Conservation (phyloP, 2,797 vertebrate species). For the Siniperca undulata region DNA sequence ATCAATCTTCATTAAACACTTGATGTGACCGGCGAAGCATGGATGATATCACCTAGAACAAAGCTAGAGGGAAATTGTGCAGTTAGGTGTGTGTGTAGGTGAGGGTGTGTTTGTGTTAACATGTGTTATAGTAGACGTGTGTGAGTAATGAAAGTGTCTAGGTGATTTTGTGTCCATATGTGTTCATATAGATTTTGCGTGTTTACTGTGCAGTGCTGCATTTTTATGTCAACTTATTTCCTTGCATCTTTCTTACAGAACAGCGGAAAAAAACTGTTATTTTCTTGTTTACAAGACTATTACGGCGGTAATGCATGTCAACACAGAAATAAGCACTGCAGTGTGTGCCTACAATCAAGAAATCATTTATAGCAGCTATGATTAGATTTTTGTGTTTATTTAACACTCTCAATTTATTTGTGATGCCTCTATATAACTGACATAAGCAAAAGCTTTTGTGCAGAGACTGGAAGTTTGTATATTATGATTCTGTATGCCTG, state of each 20-base stretch:
- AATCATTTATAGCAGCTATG: slow-evolving; percentile 8
- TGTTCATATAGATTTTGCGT: not conserved
- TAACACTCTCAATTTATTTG: slow-evolving; percentile 29
- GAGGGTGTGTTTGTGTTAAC: slow-evolving; percentile 4
- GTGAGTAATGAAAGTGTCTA: not conserved
- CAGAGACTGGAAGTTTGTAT: slow-evolving; percentile 13
- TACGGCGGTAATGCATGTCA: not conserved
- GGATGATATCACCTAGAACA: slow-evolving; percentile 43
- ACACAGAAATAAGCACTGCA: not conserved
- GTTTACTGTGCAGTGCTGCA: not conserved
- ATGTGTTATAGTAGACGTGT: not conserved
- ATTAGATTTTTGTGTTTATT: slow-evolving; percentile 20
- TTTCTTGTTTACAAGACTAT: slow-evolving; percentile 12
- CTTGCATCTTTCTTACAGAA: not conserved
- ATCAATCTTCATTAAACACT: slow-evolving; percentile 76
- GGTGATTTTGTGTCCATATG: not conserved
- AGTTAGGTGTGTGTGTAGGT: slow-evolving; percentile 10
- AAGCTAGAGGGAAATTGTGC: slow-evolving; percentile 28
- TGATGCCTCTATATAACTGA: slow-evolving; percentile 25
- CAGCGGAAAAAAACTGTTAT: not conserved
- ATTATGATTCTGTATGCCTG: slow-evolving; percentile 15
- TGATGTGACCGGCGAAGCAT: slow-evolving; percentile 53
- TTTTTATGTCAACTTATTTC: slow-evolving; percentile 19
- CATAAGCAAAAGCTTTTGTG: slow-evolving; percentile 6
- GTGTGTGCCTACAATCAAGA: slow-evolving; percentile 9